Base-by-base conservation (phyloP, 2,113 vertebrate species). In the Cariama cristata region DNA sequence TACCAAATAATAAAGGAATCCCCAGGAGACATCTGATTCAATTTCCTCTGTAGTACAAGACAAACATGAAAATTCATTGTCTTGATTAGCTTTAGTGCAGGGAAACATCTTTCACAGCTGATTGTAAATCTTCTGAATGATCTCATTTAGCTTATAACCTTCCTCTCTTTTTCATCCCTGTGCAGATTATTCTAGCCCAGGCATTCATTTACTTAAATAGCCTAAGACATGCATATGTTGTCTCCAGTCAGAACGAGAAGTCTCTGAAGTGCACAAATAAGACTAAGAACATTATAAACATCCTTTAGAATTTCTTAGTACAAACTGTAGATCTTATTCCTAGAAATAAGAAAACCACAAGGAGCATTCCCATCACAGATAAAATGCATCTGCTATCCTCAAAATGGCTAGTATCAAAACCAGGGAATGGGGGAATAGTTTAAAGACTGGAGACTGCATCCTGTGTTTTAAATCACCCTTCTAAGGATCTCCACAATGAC, bases 31-130 rank as follows among this genome's bases (percentile, higher is more conserved):
- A 2, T 76, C 85, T 89, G 86, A 95, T 97, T 95, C 94, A 94
- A 94, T 97, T 96, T 95, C 86, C 80, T 93, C 76, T 60, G 60
- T 50, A 72, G 69, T 69, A 87, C 91, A 94, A 93, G 91, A 86
- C 86, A 97, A 96, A 97, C 95, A 96, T 75, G 91, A 96, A 94
- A 96, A 97, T 95, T 97, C 94, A 90, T 96, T 96, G 86, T 95
- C 93, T 94, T 96, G 89, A 96, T 97, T 96, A 96, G 89, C 93
- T 91, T 85, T 79, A 95, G 91, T 88, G 71, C 89, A 93, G 58
- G 58, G 74, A 97, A 94, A 62, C 84, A 91, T 94, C 89, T 97
- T 91, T 91, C 84, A 91, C 73, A 94, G 84, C 38, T 82, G 73
- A 90, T 42, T 93, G 93, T 97, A 97, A 97, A 95, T 97, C 95